Evolutionary conservation across 2,888 invertebrate genomes (phyloP), one percentile per base, ranked within the genome.

Genomic region (Ormia ochracea): DNA sequence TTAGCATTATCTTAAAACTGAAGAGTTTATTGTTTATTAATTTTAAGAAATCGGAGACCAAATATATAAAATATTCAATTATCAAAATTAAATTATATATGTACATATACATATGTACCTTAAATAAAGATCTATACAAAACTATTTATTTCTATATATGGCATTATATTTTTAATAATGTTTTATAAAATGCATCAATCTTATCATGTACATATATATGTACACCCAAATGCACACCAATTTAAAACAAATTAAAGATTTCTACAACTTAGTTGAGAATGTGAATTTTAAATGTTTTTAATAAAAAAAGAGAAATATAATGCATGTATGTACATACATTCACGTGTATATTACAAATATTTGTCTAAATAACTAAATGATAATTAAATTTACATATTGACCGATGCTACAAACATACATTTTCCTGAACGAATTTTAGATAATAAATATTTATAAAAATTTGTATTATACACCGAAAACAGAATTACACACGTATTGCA

Each of bases 401-500:
- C 21, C 12, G 45, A 45, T 21, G 10, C 21, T 12, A 2, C n/a
- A n/a, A n/a, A n/a, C n/a, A n/a, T n/a, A n/a, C n/a, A n/a, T n/a
- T 21, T 45, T 21, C 45, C 23, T 21, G 21, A 45, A 43, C 19
- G 43, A 66, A 75, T 48, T 75, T 75, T 78, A 74, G 48, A 65
- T 63, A 78, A 78, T 10, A 50, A 48, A 4, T 52, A 10, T 63
- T 70, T 54, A 66, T 45, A 63, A 7, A 59, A 66, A 81, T 65
- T 74, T 81, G 81, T 78, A 78, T 74, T 75, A 75, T 78, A 75
- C 78, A 77, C 77, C 6, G 10, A 70, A 38, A 21, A 9, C 54
- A 45, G 45, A 36, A 76, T 28, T 56, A 19, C 43, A 68, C 43
- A 54, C 59, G 41, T 14, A 52, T 52, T 33, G 4, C 14, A 41